Conservation (phyloP, 64 coral and sea anemone genomes). For the Catalaphyllia jardinei region DNA sequence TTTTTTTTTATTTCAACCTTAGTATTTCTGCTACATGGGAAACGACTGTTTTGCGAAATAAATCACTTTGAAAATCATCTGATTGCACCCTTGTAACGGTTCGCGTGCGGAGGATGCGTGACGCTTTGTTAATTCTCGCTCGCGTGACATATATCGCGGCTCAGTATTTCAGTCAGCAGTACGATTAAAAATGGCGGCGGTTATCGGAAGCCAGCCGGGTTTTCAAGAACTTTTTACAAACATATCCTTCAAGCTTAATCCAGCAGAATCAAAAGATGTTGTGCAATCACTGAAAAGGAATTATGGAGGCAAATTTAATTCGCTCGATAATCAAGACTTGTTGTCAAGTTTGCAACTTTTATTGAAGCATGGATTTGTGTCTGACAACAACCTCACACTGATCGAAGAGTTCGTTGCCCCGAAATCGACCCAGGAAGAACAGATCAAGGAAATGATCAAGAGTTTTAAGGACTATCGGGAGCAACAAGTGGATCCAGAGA, state of each 20-base stretch:
- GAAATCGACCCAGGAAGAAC: neutral
- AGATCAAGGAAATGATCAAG: neutral
- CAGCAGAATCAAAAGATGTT: constrained; percentile 12
- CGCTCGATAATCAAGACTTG: constrained; percentile 2
- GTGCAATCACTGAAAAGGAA: constrained; percentile 4
- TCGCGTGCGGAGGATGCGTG: neutral
- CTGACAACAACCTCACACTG: neutral
- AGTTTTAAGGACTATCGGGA: neutral
- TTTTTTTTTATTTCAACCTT: too few relatives aligned
- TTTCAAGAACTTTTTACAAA: neutral
- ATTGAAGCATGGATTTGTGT: neutral
- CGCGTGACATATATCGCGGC: neutral
- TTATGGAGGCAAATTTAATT: constrained; percentile 23
- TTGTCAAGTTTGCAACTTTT: neutral
- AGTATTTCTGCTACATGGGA: too few relatives aligned
- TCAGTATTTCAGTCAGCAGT: neutral
- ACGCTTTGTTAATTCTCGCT: neutral
- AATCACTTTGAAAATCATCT: too few relatives aligned
- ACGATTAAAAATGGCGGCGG: neutral
- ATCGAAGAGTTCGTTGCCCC: neutral
- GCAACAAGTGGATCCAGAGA: neutral
- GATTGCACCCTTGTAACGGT: too few relatives aligned
- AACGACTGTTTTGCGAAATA: too few relatives aligned
- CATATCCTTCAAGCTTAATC: neutral
- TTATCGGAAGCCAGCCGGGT: neutral